Evolutionary conservation across 2,797 vertebrate species (phyloP), one percentile per base, ranked within the genome.

Genomic region (Silurus aristotelis): DNA sequence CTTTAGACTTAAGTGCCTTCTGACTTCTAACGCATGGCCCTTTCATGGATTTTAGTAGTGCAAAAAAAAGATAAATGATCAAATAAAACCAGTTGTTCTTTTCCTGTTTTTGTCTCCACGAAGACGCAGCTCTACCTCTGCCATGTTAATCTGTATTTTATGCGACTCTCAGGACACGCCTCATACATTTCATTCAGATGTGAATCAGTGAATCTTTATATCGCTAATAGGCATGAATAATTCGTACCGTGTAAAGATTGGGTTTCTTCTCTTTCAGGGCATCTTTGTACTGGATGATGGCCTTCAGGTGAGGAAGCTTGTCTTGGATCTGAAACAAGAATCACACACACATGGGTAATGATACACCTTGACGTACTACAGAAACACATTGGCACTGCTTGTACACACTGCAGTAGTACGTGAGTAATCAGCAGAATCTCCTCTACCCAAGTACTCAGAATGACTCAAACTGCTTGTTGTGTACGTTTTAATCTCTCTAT

Each of bases 211-310:
- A 31, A 31, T 31, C n/a, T n/a, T n/a, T n/a, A n/a, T n/a, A n/a
- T n/a, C 31, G 31, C 38, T 38, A 38, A 38, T 38, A 38, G 20
- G 15, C 0, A 63, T 38, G 10, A 46, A 76, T 14, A 7, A 20
- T 58, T 78, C 95, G 93, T 87, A 99, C 98, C 0, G 96, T 93
- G 92, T 98, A 98, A n/a, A 99, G 89, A 48, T 98, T 96, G n/a
- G 95, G 94, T 31, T 84, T 93, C 89, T 94, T 96, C 89, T 97
- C 94, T 80, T 95, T 96, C 2, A 97, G 84, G 6, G 94, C 91
- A 8, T 93, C 95, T 90, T 94, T 96, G 88, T 97, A 99, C 87
- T 97, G 96, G 88, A 99, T 48, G 27, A 99, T 97, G 3, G 96
- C 97, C 93, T 98, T 99, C 85, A 99, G 84, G 79, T 96, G 93